Evolutionary conservation across 1,140 invertebrate species (phyloP), one percentile per base, ranked within the genome.

Genomic region (Ylistrum balloti): DNA sequence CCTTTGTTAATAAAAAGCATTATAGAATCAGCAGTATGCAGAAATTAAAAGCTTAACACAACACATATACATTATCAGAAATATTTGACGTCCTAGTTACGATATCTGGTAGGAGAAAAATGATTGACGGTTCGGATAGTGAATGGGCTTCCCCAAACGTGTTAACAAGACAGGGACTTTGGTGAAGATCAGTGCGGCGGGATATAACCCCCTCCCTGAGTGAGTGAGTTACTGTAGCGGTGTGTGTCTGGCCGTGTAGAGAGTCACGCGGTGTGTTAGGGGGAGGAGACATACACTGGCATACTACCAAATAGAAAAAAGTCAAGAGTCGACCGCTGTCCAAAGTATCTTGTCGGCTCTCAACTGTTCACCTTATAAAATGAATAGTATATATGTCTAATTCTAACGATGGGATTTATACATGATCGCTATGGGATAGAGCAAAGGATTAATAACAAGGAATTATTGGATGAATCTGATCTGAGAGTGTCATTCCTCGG

Each of bases 251-350:
- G 56, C 56, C 56, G 56, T 28, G 56, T 74, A 17, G 56, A 74
- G 56, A 74, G 56, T 74, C 56, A 74, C 56, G 56, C 56, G 56
- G 56, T 74, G 56, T 74, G 17, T 28, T 28, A 74, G 41, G 15
- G 56, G 56, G 56, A 74, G 56, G 56, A 74, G 56, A 74, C 56
- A 74, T 22, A 28, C n/a, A 28, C 56, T 74, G 56, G 56, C 56
- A 17, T 28, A 11, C 56, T 74, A 74, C 56, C 56, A 74, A 74
- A 74, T n/a, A 74, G 0, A 74, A 74, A 74, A 74, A 74, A 74
- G 56, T 45, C 41, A 45, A 17, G 41, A 45, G 41, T 74, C 56
- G 56, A 74, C 56, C 56, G 56, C 56, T 74, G 56, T 74, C 56
- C 56, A 74, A 74, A 28, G 22, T 74, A 28, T 5, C 56, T 28